A percentile compares a stretch with the other conserved stretches of the same genome.
Evolutionary conservation across 2,113 vertebrate genomes (phyloP).

Genomic region (Plectropomus leopardus): DNA sequence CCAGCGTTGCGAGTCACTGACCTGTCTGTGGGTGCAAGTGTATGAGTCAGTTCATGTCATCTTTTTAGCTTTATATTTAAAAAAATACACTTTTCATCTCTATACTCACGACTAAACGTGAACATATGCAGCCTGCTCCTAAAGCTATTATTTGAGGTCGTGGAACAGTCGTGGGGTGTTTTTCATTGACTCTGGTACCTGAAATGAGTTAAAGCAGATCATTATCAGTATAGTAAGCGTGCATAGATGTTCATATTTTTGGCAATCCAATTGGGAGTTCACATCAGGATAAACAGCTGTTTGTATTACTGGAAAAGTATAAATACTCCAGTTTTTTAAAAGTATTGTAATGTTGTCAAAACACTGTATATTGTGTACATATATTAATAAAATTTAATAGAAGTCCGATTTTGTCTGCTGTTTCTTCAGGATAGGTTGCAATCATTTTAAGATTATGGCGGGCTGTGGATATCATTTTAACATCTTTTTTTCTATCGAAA

Average conservation of each 20-base stretch:
- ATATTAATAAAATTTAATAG: constrained; percentile 50
- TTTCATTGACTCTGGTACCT: background rate
- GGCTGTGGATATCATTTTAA: background rate
- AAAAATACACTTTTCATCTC: background rate
- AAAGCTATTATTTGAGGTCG: background rate
- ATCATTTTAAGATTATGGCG: background rate
- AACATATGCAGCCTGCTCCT: background rate
- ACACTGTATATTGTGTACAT: constrained; percentile 69
- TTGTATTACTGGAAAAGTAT: background rate
- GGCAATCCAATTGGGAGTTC: background rate
- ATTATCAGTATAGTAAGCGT: background rate
- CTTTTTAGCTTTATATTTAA: constrained; percentile 19
- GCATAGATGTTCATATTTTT: background rate
- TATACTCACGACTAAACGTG: background rate
- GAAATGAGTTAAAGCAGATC: background rate
- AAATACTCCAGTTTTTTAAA: background rate
- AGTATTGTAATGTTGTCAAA: background rate
- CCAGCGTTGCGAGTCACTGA: constrained; percentile 83
- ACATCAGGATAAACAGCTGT: background rate
- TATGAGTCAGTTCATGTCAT: background rate
- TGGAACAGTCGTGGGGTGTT: background rate
- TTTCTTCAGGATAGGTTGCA: background rate
- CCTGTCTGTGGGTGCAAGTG: background rate
- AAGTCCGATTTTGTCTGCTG: background rate
- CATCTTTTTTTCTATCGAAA: too few species aligned